These are phyloP conservation scores for Himalopsyche phryganea DNA, from an alignment of 1,140 invertebrate genomes.

Conservation along the genomic window DNA sequence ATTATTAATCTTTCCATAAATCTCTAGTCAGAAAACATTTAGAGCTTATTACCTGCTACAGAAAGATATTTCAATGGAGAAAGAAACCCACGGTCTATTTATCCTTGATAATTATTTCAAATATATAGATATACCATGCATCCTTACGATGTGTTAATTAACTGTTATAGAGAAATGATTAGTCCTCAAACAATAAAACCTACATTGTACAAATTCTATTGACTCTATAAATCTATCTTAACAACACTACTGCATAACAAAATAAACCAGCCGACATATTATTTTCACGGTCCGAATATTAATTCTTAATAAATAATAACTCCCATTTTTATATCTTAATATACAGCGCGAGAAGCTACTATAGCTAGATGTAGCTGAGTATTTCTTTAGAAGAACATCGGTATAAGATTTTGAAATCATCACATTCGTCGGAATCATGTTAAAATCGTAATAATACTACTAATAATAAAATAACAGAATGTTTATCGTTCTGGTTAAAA, in stretches of 20 bases:
- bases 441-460: not conserved
- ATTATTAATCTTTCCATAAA: constrained; percentile 1
- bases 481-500: constrained; percentile 24
- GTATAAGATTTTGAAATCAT: not conserved
- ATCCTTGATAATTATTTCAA: not conserved
- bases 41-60: too few relatives aligned
- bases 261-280: too few relatives aligned
- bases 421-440: not conserved
- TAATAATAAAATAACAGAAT: constrained; percentile 17
- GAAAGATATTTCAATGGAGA: too few relatives aligned
- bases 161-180: too few relatives aligned
- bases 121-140: not conserved
- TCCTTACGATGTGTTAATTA: not conserved
- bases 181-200: not conserved
- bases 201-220: not conserved
- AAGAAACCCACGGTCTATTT: not conserved
- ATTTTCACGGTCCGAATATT: too few relatives aligned
- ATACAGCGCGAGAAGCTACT: constrained; percentile 22
- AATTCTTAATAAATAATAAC: not conserved
- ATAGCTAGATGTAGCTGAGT: constrained; percentile 24
- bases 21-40: not conserved
- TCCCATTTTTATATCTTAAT: constrained; percentile 5
- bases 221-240: too few relatives aligned
- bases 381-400: constrained; percentile 1
- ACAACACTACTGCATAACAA: too few relatives aligned